Base-by-base conservation (phyloP, 2,797 vertebrate species). In the Lophotriccus pileatus region DNA sequence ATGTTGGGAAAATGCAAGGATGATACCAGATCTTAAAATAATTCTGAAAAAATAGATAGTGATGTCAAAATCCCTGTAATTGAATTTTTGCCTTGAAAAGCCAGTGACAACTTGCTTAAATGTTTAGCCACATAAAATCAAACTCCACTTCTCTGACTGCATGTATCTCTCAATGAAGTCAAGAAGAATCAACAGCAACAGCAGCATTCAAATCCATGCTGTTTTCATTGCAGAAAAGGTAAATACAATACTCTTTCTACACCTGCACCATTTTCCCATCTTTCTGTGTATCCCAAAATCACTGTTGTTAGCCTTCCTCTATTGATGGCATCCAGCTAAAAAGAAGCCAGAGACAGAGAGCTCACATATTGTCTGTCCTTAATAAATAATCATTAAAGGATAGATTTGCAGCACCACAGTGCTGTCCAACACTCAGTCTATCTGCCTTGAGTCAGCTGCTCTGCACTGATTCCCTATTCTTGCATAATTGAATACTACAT, bases 361-460 rank as follows among this genome's bases (percentile, higher is more conserved):
- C 12, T 89, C 73, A 41, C 22, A 18, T 69, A 77, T 41, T 72
- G 59, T 88, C 83, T 91, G 63, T 76, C 86, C 84, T 79, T 88
- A 88, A 88, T 92, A 92, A 93, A 95, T 84, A 93, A 97, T 87
- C 77, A 82, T 90, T 91, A 91, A 91, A 91, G 79, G 47, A 53
- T 14, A 86, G 37, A 74, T 27, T 23, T 11, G 43, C 52, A 90
- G 76, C 82, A 76, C 25, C 1, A 1, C 59, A 79, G 36, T 12
- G 0, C 73, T 93, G 77, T 82, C 79, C 60, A 90, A 23, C 22
- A 47, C 21, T 90, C 75, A 37, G 50, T 63, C 62, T 85, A 53
- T 82, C 79, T 93, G 52, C 76, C 74, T 93, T 56, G 44, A 94
- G 59, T 90, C 85, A 82, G 69, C 69, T 67, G 46, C 79, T 88